A percentile compares a stretch with the other conserved stretches of the same genome.
phyloP scores from a whole-genome alignment of 2,113 vertebrate genomes.

The Nerophis lumbriciformis region DNA sequence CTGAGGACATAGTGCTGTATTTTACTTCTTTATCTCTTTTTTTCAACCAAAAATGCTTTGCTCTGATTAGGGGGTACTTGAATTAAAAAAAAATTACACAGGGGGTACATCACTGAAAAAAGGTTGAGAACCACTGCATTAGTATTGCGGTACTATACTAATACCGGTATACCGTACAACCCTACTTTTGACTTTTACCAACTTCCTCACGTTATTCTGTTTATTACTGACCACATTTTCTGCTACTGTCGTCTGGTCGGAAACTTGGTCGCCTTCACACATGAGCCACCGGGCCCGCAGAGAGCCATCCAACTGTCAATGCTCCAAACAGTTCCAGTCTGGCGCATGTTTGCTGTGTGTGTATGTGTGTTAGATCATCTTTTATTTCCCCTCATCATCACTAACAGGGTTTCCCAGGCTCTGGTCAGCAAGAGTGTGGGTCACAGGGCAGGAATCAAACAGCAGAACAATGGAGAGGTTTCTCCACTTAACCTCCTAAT shows the following conservation, averaged over 20 bases:
- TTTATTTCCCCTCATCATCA: slow-evolving; percentile 63
- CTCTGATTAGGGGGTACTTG: no score
- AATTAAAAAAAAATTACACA: no score
- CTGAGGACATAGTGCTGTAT: no score
- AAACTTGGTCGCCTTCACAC: slow-evolving; percentile 55
- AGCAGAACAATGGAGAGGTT: slow-evolving; percentile 72
- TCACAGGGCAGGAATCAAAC: slow-evolving; percentile 68
- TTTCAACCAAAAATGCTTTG: no score
- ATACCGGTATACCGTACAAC: no score
- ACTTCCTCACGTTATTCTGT: no score
- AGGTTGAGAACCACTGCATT: no score
- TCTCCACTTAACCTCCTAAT: slow-evolving; percentile 77
- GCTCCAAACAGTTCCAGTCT: slow-evolving; percentile 39
- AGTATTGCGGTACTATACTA: no score
- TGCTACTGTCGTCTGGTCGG: slow-evolving; percentile 60
- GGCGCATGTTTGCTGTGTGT: slow-evolving; percentile 16
- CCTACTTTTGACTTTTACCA: no score
- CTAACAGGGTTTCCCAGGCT: slow-evolving; percentile 73
- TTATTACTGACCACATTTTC: not conserved
- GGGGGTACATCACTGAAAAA: no score
- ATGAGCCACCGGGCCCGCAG: slow-evolving; percentile 51
- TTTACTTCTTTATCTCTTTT: no score
- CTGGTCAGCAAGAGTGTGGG: slow-evolving; percentile 57
- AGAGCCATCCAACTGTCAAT: slow-evolving; percentile 68
- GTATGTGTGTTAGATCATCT: slow-evolving; percentile 37